Base-by-base conservation (phyloP, 1,140 invertebrate genomes). In the Danaus plexippus region DNA sequence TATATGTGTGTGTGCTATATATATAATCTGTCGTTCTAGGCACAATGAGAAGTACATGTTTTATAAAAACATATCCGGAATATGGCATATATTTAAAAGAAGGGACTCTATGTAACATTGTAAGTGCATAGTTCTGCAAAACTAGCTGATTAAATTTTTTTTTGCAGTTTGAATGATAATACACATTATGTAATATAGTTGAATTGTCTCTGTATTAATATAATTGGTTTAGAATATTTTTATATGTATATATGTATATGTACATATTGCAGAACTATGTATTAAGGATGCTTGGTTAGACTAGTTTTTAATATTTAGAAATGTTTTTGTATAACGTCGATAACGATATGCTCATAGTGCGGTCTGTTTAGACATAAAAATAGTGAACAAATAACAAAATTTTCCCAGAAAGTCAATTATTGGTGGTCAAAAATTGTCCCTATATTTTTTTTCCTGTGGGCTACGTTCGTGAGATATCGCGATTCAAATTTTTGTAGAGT, bases 61-160 rank as follows among this genome's bases (percentile, higher is more conserved):
- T 59, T 83, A 84, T 73, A 85, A 85, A 78, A 84, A 84, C 63
- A 48, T 84, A 46, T 85, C 82, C 44, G 79, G 82, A 13, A 84
- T 84, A 67, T 85, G 82, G 82, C 73, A 85, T 63, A 82, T 84
- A 50, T 85, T 85, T 76, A 82, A 84, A 66, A 75, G 61, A 64
- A 80, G 64, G 63, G 71, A 78, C 43, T 47, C 68, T 11, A 45
- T 68, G 48, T 75, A 66, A 70, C 50, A 60, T 71, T 70, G 83
- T 86, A 81, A 86, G 83, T 83, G 80, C 83, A 86, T 84, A 79
- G 83, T 84, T 83, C 80, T 83, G 83, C 83, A 86, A 77, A 73
- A 65, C 64, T 64, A n/a, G 22, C 7, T 32, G 4, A 32, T 57
- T 59, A 49, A 11, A n/a, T n/a, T n/a, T n/a, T n/a, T n/a, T 54